Evolutionary conservation across 2,113 vertebrate species (phyloP).

Genomic region (Apodemus sylvaticus): DNA sequence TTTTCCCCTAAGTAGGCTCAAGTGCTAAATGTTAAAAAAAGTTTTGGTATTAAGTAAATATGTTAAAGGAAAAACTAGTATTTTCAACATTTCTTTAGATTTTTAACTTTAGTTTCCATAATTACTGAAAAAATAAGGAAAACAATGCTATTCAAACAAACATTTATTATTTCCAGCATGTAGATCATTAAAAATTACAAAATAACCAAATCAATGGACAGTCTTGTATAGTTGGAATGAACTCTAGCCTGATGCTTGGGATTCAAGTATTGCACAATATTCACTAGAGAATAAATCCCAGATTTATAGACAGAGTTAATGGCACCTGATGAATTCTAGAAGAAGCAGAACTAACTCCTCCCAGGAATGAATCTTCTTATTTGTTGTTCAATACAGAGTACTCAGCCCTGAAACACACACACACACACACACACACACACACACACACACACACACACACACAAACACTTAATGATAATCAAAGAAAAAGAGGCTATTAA

Average conservation of each 20-base stretch:
- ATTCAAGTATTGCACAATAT: slow-evolving; percentile 25
- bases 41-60: not conserved
- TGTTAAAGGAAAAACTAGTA: not conserved
- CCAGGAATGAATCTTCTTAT: not conserved
- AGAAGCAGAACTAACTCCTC: not conserved
- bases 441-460: not conserved
- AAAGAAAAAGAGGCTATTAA: not conserved
- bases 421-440: not conserved
- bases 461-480: not conserved
- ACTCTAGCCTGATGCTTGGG: not conserved
- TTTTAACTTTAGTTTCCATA: not conserved
- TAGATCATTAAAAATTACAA: slow-evolving; percentile 21
- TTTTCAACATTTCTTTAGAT: not conserved
- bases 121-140: slow-evolving; percentile 25
- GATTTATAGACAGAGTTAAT: not conserved
- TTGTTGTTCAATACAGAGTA: not conserved
- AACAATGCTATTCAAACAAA: not conserved
- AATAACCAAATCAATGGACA: slow-evolving; percentile 32
- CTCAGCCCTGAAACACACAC: not conserved
- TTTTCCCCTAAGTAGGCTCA: not conserved
- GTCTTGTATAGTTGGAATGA: not conserved
- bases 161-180: not conserved
- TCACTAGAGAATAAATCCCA: not conserved
- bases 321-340: not conserved
- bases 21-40: not conserved